These are phyloP conservation scores for Drosophila sproati DNA, from an alignment of 1,140 invertebrate species.

Conservation along the genomic window DNA sequence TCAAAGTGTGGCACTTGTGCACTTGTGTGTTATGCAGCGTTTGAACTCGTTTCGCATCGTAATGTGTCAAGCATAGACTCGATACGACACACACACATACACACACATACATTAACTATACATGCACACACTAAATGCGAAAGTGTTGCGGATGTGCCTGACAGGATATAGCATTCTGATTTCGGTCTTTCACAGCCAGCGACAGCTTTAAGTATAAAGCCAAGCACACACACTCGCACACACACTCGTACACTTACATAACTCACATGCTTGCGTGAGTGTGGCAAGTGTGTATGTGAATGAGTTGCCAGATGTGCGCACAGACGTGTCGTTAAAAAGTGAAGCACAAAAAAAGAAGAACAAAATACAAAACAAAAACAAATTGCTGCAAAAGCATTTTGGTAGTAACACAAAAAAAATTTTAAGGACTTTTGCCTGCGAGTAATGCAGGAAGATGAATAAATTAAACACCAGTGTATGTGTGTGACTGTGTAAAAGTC, in stretches of 20 bases:
- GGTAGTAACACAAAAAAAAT: slow-evolving; percentile 52
- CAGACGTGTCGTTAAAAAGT: slow-evolving; percentile 68
- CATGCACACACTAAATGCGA: slow-evolving; percentile 22
- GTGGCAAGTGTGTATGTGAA: slow-evolving; percentile 42
- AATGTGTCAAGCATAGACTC: slow-evolving; percentile 30
- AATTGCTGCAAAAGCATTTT: slow-evolving; percentile 62
- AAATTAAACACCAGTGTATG: slow-evolving; percentile 49
- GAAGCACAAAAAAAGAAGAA: slow-evolving; percentile 9
- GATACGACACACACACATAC: background rate
- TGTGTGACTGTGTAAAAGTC: slow-evolving; percentile 49
- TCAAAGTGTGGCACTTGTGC: background rate
- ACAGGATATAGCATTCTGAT: slow-evolving; percentile 66
- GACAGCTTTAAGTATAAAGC: slow-evolving; percentile 77
- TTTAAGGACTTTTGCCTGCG: slow-evolving; percentile 50
- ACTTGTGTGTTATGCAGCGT: background rate
- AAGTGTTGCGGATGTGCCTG: slow-evolving; percentile 69
- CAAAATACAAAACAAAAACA: slow-evolving; percentile 1
- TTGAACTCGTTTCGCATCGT: slow-evolving; percentile 41
- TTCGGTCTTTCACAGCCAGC: slow-evolving; percentile 34
- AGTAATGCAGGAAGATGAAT: slow-evolving; percentile 64
- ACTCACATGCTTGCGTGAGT: background rate
- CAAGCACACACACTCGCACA: slow-evolving; percentile 46
- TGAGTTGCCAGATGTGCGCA: slow-evolving; percentile 71
- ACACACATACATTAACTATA: background rate
- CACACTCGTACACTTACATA: slow-evolving; percentile 1